Evolutionary conservation across 1,140 invertebrate genomes (phyloP).

Genomic region (Tetraneura akinire): DNA sequence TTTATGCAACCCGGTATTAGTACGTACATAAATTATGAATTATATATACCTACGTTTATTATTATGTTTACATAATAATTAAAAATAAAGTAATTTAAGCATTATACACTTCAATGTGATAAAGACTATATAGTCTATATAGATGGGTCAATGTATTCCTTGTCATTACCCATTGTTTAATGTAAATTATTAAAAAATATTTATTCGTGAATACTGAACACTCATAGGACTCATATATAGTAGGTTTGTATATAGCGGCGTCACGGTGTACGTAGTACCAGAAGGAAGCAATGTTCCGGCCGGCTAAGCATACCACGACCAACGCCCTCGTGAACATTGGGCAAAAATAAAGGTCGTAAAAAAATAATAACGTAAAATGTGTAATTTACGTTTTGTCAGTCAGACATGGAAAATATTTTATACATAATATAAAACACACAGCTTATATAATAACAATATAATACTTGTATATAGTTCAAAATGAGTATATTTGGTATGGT

Average conservation of each 20-base stretch:
- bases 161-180: conserved; percentile 17
- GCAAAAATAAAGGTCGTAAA: conserved; percentile 40
- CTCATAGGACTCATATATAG: conserved; percentile 10
- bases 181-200: not conserved
- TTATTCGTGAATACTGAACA: conserved; percentile 28
- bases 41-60: not conserved
- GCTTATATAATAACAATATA: not conserved
- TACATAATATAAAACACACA: not conserved
- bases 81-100: conserved; percentile 11
- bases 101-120: not conserved
- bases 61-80: too few species aligned
- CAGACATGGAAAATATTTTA: not conserved
- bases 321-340: conserved; percentile 43
- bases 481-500: too few species aligned
- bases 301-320: conserved; percentile 38
- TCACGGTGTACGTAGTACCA: conserved; percentile 41
- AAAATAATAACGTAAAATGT: conserved; percentile 21
- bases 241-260: not conserved
- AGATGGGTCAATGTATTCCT: conserved; percentile 27
- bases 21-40: too few species aligned
- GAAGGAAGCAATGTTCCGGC: conserved; percentile 47
- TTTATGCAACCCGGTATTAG: too few species aligned
- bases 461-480: not conserved
- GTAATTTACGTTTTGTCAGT: not conserved
- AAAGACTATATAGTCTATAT: too few species aligned